Percentiles rank a stretch among this genome's conserved stretches.
Evolutionary conservation across 2,888 invertebrate species (phyloP).

Genomic region (Drosophila atroscutellata): DNA sequence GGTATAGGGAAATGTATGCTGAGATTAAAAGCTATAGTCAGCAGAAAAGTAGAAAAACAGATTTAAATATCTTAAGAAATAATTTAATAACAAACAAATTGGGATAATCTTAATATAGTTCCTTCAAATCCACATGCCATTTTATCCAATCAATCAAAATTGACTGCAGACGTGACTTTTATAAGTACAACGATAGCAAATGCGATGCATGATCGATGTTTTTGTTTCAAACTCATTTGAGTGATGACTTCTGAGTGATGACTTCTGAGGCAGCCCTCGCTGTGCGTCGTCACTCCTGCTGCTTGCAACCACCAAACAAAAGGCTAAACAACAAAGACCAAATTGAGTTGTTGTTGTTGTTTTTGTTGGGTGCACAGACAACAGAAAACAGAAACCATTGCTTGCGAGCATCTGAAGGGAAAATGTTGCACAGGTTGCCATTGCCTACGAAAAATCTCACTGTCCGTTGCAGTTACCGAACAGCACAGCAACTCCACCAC

Average conservation of each 20-base stretch:
- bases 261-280: constrained; percentile 61
- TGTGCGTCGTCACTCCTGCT: constrained; percentile 1
- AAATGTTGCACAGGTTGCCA: constrained; percentile 76
- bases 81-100: neutral
- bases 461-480: constrained; percentile 68
- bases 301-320: constrained; percentile 68
- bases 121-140: neutral
- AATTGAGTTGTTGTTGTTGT: constrained; percentile 40
- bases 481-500: neutral
- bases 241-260: constrained; percentile 34
- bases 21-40: neutral
- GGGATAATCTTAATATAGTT: neutral
- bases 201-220: constrained; percentile 28
- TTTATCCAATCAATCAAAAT: constrained; percentile 33
- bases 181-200: constrained; percentile 14
- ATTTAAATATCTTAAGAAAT: accelerated
- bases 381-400: constrained; percentile 59
- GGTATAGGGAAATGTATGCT: neutral
- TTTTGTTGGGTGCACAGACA: constrained; percentile 43
- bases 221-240: neutral
- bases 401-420: constrained; percentile 38
- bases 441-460: constrained; percentile 64
- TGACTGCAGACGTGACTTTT: constrained; percentile 21
- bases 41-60: neutral
- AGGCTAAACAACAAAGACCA: constrained; percentile 65